These are phyloP conservation scores for Edolisoma coerulescens DNA, from an alignment of 2,113 vertebrate genomes.

Conservation along the genomic window DNA sequence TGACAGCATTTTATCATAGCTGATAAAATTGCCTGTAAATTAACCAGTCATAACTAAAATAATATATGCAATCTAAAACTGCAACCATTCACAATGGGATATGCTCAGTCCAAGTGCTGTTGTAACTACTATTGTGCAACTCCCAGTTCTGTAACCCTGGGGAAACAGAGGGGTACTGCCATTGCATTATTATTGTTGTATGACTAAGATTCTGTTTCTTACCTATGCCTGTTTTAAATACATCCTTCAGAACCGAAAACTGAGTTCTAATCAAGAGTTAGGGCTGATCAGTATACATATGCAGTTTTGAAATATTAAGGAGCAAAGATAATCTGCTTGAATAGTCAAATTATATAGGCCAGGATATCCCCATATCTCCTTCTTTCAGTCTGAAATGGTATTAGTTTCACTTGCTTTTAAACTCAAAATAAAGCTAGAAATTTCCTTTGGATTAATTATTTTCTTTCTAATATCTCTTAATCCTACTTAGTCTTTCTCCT, in stretches of 20 bases:
- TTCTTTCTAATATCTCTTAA: neutral
- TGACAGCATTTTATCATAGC: neutral
- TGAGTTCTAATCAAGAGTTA: neutral
- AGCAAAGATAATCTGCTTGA: neutral
- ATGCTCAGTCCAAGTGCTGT: neutral
- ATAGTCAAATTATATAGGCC: neutral
- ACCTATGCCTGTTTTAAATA: neutral
- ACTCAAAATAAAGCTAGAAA: neutral
- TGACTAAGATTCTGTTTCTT: neutral
- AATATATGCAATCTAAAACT: neutral
- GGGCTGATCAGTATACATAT: neutral
- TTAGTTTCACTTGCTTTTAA: neutral
- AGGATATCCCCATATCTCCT: neutral
- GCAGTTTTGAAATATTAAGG: neutral
- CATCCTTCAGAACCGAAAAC: neutral
- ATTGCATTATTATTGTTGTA: neutral
- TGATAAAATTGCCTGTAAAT: neutral
- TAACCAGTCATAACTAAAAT: neutral
- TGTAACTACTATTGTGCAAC: neutral
- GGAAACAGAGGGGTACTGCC: neutral
- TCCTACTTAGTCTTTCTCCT: neutral
- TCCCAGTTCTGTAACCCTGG: neutral
- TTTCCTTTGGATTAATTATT: neutral
- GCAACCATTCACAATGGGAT: neutral
- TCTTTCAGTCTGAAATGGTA: neutral